Base-by-base conservation (phyloP, 1,140 invertebrate species). In the Drosophila funebris region DNA sequence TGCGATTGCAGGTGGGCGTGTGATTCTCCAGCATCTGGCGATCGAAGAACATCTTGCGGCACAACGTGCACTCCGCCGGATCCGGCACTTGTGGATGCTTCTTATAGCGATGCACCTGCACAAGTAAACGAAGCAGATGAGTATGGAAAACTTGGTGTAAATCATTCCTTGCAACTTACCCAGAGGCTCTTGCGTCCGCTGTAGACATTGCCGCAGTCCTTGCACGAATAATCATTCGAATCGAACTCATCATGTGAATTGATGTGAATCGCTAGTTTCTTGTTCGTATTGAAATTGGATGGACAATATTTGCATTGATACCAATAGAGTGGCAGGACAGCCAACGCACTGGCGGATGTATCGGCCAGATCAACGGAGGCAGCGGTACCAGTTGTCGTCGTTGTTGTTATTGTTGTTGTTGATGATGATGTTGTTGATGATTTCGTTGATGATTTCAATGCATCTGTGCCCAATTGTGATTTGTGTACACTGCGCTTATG, bases 271-370 rank as follows among this genome's bases (percentile, higher is more conserved):
- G 91, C 91, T 53, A 92, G 74, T 52, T 92, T 92, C 46, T 92
- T 92, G 56, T 90, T 91, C 16, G 91, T 91, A 46, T 92, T 90
- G 37, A 92, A 92, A 22, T 91, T 91, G 16, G 89, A 89, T 22
- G 90, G 87, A 67, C 91, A 92, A 60, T 91, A 92, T 46, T 92
- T 90, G 78, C 91, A 92, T 52, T 92, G 91, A 37, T 90, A 92
- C 91, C 91, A 91, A 29, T 90, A 91, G 1, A 90, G 53, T 0
- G 90, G 90, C 11, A 78, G 58, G 5, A 18, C 37, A 4, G 37
- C 29, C 2, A 13, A 36, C 7, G 29, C 14, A 14, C 33, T 33
- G 3, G 24, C 58, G 0, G 62, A 69, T n/a, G 46, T 37, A 0
- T 78, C 64, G 5, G 36, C 52, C 3, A 52, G 69, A 4, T 22